Evolutionary conservation across 2,888 invertebrate species (phyloP).

Genomic region (Kuschelorhynchus macadamiae): DNA sequence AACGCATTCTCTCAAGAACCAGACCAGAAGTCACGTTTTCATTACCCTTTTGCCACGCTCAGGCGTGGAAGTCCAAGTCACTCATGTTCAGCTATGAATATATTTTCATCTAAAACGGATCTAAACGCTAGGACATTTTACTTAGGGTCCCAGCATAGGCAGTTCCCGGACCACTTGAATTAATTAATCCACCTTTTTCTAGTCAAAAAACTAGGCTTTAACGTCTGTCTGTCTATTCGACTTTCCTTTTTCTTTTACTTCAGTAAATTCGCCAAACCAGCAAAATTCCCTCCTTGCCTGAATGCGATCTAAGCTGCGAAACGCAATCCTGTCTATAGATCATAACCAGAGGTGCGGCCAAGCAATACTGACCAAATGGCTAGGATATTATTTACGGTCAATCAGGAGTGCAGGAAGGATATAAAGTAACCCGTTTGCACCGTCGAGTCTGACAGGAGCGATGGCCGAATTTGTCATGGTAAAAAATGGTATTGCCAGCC

Average conservation of each 20-base stretch:
- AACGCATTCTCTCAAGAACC: too few species aligned
- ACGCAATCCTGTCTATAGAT: constrained; percentile 32
- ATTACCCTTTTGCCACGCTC: too few species aligned
- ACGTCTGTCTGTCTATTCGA: too few species aligned
- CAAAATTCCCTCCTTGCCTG: neutral
- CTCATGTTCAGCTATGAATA: too few species aligned
- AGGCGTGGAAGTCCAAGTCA: too few species aligned
- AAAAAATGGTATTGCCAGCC: constrained; percentile 48
- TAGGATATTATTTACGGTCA: constrained; percentile 48
- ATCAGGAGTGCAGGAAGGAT: constrained; percentile 45
- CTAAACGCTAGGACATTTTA: too few species aligned
- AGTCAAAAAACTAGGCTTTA: too few species aligned
- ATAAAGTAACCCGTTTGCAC: constrained; percentile 49
- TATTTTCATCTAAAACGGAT: too few species aligned
- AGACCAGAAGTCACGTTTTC: too few species aligned
- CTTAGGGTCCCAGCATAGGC: too few species aligned
- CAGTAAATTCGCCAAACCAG: neutral
- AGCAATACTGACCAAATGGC: constrained; percentile 25
- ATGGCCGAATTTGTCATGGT: constrained; percentile 51
- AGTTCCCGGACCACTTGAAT: too few species aligned
- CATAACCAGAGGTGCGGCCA: constrained; percentile 31
- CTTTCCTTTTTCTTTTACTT: neutral
- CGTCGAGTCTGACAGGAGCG: constrained; percentile 47
- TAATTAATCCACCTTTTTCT: too few species aligned
- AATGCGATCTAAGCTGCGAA: neutral